These are phyloP conservation scores for Cyrtorhinus lividipennis DNA, from an alignment of 1,140 invertebrate genomes.

Conservation along the genomic window DNA sequence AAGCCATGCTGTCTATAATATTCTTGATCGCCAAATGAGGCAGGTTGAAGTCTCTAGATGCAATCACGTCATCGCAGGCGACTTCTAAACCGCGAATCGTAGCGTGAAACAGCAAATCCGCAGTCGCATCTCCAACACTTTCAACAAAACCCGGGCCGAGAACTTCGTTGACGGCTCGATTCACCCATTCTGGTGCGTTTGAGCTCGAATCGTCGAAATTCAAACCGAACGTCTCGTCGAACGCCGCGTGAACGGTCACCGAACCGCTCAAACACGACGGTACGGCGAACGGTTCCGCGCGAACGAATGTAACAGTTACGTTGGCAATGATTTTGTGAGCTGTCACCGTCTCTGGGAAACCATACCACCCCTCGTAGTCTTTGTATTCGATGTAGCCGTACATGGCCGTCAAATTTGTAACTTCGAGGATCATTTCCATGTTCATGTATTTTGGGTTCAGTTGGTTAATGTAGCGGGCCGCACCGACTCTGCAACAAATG, in stretches of 20 bases:
- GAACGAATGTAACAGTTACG: neutral
- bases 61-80: too few species aligned
- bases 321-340: neutral
- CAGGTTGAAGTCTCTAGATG: too few species aligned
- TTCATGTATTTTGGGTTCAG: neutral
- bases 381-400: neutral
- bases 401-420: neutral
- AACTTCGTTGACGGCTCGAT: neutral
- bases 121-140: neutral
- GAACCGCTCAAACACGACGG: neutral
- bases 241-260: neutral
- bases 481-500: neutral
- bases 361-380: neutral
- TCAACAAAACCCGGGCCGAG: neutral
- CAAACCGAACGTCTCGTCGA: neutral
- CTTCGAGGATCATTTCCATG: neutral
- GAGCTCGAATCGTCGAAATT: neutral
- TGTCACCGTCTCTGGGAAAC: neutral
- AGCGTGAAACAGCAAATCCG: too few species aligned
- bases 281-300: too few species aligned
- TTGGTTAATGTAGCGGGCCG: neutral
- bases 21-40: too few species aligned
- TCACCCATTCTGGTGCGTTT: neutral
- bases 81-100: too few species aligned
- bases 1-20: too few species aligned